phyloP scores from a whole-genome alignment of 2,888 invertebrate species.

The Agonopterix arenella region DNA sequence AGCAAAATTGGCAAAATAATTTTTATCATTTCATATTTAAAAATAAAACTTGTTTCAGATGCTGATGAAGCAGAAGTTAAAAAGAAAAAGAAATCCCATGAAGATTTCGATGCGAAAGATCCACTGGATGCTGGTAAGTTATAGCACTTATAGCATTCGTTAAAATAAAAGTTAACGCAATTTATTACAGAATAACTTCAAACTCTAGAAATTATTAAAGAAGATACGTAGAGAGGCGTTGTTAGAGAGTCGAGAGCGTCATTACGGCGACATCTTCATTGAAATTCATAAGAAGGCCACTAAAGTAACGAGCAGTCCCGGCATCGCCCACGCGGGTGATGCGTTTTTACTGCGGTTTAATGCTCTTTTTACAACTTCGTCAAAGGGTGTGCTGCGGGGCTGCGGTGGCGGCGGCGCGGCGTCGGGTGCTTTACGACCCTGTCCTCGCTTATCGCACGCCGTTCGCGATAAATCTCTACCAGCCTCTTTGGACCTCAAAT shows the following conservation, averaged over 20 bases:
- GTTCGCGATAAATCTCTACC: slow-evolving; percentile 70
- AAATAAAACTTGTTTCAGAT: slow-evolving; percentile 20
- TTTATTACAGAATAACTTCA: not conserved
- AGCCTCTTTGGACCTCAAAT: slow-evolving; percentile 72
- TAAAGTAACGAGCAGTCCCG: slow-evolving; percentile 60
- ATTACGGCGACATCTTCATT: slow-evolving; percentile 61
- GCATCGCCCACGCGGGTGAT: slow-evolving; percentile 47
- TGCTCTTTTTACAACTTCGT: slow-evolving; percentile 74
- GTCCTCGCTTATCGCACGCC: slow-evolving; percentile 66
- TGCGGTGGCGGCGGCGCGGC: slow-evolving; percentile 19
- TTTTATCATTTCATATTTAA: too few species aligned
- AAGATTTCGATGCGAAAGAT: slow-evolving; percentile 26
- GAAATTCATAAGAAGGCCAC: slow-evolving; percentile 71
- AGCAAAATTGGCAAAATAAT: too few species aligned
- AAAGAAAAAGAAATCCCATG: slow-evolving; percentile 25
- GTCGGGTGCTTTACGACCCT: slow-evolving; percentile 63
- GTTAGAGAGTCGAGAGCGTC: slow-evolving; percentile 37
- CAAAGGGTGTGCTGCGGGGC: slow-evolving; percentile 61
- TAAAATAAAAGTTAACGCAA: not conserved
- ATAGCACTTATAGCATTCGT: not conserved
- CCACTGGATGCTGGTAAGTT: slow-evolving; percentile 27
- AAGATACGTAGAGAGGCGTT: slow-evolving; percentile 21
- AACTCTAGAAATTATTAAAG: slow-evolving; percentile 17
- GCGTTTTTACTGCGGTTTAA: slow-evolving; percentile 77
- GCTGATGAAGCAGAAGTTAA: slow-evolving; percentile 25